Evolutionary conservation across 2,888 invertebrate genomes (phyloP), one percentile per base, ranked within the genome.

Genomic region (Zaprionus bogoriensis): DNA sequence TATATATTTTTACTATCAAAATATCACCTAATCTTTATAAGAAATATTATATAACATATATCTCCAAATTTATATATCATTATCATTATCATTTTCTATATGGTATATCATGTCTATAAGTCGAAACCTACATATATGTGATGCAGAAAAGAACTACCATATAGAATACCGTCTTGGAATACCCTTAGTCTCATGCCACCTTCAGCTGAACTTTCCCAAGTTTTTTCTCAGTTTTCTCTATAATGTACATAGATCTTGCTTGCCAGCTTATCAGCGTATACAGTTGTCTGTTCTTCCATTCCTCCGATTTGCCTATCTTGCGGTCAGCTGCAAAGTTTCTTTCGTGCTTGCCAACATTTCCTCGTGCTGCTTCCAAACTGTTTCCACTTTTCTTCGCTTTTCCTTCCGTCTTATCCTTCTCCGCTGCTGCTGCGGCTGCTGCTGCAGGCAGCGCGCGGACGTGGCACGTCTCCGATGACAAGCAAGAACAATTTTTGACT

Each of bases 401-500:
- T 10, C 20, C 10, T 17, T 4, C 39, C 1, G 12, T 14, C 32
- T 20, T 9, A 9, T 12, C n/a, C 23, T 22, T 6, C 14, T n/a
- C 1, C 19, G 12, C 12, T 10, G n/a, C 19, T 50, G 3, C 10
- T 17, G 1, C 5, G 1, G 3, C 20, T 4, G 22, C 9, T 9
- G 10, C 22, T 5, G 10, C 12, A 9, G 32, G 57, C 48, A 41
- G 36, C 27, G 48, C 67, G 70, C 63, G 72, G 67, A 77, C 69
- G 82, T 81, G 77, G 66, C 87, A 74, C 77, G 77, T 78, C 76
- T 64, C 66, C 57, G 82, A 87, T 85, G 82, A 87, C 87, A 82
- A 85, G 83, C 70, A 71, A 70, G 73, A 85, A 82, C 74, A 82
- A 70, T 82, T 82, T 77, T 87, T 82, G 82, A 82, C 83, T 87